Evolutionary conservation across 2,888 invertebrate species (phyloP).

Genomic region (Trichopria drosophilae): DNA sequence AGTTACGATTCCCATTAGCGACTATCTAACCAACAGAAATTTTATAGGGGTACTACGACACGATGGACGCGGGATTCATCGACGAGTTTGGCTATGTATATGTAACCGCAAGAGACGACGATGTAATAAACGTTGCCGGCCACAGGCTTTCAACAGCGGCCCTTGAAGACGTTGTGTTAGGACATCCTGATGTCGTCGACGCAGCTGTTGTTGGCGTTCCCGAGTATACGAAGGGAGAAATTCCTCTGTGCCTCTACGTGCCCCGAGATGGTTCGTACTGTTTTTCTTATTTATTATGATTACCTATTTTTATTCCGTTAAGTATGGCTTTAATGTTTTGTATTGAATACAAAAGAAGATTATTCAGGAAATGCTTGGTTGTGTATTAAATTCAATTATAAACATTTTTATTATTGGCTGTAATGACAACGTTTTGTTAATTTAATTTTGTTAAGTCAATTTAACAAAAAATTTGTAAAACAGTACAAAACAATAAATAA

Average conservation of each 20-base stretch:
- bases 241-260: constrained; percentile 86
- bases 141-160: constrained; percentile 88
- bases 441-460: no score
- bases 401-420: no score
- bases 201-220: constrained; percentile 89
- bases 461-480: no score
- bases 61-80: constrained; percentile 90
- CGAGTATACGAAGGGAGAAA: constrained; percentile 86
- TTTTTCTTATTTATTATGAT: neutral
- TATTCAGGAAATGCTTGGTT: neutral
- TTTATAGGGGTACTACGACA: constrained; percentile 84
- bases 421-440: no score
- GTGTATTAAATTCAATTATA: no score
- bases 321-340: no score
- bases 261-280: constrained; percentile 64
- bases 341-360: constrained; percentile 7
- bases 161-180: constrained; percentile 84
- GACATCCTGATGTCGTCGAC: constrained; percentile 84
- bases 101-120: constrained; percentile 90
- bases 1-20: constrained; percentile 1
- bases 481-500: no score
- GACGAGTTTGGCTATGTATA: constrained; percentile 83
- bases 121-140: constrained; percentile 94
- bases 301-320: no score
- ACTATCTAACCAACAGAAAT: neutral